Base-by-base conservation (phyloP, 2,113 vertebrate genomes). In the Lophotis ruficrista region DNA sequence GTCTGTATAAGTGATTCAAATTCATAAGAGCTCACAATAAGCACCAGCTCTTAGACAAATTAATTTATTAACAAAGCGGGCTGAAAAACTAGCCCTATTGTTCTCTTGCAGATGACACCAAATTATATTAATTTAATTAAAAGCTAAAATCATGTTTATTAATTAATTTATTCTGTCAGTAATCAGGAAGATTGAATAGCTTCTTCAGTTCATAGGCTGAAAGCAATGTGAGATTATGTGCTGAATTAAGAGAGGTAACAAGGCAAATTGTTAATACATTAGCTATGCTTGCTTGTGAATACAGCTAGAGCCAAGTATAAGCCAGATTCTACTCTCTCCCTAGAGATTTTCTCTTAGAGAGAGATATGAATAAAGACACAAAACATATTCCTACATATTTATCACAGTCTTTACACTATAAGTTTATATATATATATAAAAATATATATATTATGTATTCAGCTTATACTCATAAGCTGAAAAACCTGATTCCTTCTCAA, bases 121-220 rank as follows among this genome's bases (percentile, higher is more conserved):
- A 92, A 87, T 89, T 95, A 86, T 81, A 90, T 97, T 93, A 96
- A 96, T 95, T 92, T 94, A 96, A 97, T 98, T 97, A 97, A 97
- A 93, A 89, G 53, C 77, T 88, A 19, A 89, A 98, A 93, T 95
- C 62, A 85, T 93, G 80, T 89, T 95, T 96, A 94, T 64, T 96
- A 93, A 98, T 96, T 97, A 84, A 95, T 96, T 93, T 93, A 60
- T 62, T 77, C 69, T 50, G 48, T 84, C 58, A 51, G 75, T 16
- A 60, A 62, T 87, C 84, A 72, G 62, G 57, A 89, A 94, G 88
- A 96, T n/a, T 30, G 83, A 96, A 8, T 71, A 60, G 80, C 38
- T 56, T 87, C 62, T 86, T 56, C 50, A 48, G 6, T 8, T 54
- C 31, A 17, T 37, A 94, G 54, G 14, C 38, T 90, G 75, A 93